These are phyloP conservation scores for Meloidogyne hapla DNA, from an alignment of 1,140 invertebrate species.

Conservation along the genomic window DNA sequence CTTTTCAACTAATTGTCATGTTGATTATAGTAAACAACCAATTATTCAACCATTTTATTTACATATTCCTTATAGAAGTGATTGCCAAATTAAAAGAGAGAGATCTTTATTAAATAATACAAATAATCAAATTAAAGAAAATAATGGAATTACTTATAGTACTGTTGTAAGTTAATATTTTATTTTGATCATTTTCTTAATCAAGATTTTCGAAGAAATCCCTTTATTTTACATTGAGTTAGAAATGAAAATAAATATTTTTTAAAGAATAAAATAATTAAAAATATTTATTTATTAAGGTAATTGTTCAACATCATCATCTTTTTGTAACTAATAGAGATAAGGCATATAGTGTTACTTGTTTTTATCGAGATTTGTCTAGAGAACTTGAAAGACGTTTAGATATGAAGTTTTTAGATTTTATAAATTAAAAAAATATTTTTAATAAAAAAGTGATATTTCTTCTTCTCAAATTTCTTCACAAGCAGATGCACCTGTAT, in stretches of 20 bases:
- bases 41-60: slow-evolving; percentile 52
- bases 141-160: slow-evolving; percentile 38
- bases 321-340: slow-evolving; percentile 49
- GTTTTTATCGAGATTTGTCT: slow-evolving; percentile 46
- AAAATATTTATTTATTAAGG: neutral
- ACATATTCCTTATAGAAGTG: slow-evolving; percentile 48
- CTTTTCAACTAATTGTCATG: slow-evolving; percentile 46
- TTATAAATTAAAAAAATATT: neutral
- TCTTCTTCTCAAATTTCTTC: slow-evolving; percentile 28
- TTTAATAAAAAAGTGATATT: slow-evolving; percentile 39
- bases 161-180: slow-evolving; percentile 27
- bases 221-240: no score
- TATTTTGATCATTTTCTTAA: no score
- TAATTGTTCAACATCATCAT: slow-evolving; percentile 42
- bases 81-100: slow-evolving; percentile 43
- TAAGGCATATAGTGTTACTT: slow-evolving; percentile 47
- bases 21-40: slow-evolving; percentile 44
- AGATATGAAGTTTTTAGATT: slow-evolving; percentile 33
- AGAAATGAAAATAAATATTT: no score
- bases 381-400: slow-evolving; percentile 41
- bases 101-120: slow-evolving; percentile 12
- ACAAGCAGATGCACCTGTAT: slow-evolving; percentile 32
- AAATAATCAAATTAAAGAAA: neutral
- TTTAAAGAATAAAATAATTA: slow-evolving; percentile 27
- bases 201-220: no score